Evolutionary conservation across 2,113 vertebrate species (phyloP), one percentile per base, ranked within the genome.

Genomic region (Leptodactylus fuscus): DNA sequence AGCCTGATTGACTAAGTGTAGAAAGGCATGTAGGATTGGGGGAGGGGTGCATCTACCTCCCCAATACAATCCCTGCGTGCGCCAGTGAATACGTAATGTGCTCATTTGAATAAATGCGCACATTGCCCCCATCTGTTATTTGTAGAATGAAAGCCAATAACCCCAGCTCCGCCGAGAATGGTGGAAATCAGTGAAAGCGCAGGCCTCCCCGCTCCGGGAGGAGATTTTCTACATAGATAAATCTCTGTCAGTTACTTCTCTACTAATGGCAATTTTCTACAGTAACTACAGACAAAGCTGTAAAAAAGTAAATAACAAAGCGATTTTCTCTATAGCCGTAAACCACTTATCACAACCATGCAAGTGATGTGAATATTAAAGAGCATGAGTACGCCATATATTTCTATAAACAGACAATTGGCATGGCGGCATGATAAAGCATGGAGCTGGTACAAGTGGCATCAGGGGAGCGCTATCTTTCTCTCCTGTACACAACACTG

Each of bases 361-460:
- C 4, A 32, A 74, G 69, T 58, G 34, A 83, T 83, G 15, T 75
- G 70, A 83, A 83, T 75, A 75, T 46, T 74, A 83, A 75, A 46
- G n/a, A 74, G 7, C 48, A 38, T 0, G 8, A 58, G 53, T 22
- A 74, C 2, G 11, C 24, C 11, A 4, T 29, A 11, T 27, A 62
- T 58, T 58, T 4, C 27, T 76, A 65, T 15, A 44, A 75, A 74
- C 10, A 76, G 53, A 44, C 53, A 24, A 58, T 60, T 46, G 27
- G 32, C 77, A 18, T 41, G 34, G 53, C 77, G 60, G 76, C 51
- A 36, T 38, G 34, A 77, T 58, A 78, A 55, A 22, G 36, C 36
- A 46, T 41, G 83, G 81, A 74, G 49, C 38, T 60, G 34, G 44
- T 75, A 81, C 58, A 67, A 82, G 73, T 53, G 41, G 85, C 67